Evolutionary conservation across 2,113 vertebrate species (phyloP).

Genomic region (Pelusios castaneus): DNA sequence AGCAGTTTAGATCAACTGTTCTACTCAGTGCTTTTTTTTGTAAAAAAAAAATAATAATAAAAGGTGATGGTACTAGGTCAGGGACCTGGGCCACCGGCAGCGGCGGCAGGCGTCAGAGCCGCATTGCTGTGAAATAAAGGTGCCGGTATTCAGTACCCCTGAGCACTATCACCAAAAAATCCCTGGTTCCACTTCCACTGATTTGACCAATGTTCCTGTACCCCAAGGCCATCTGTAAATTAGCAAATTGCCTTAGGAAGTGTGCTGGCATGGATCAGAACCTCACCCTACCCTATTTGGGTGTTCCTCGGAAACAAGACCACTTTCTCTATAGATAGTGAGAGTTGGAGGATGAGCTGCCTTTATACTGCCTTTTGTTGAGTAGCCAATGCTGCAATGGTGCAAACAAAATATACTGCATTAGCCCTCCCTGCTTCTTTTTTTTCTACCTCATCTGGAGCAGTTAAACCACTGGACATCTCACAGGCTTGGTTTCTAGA

Average conservation of each 20-base stretch:
- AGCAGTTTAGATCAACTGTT: too few species aligned
- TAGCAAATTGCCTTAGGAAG: constrained; percentile 57
- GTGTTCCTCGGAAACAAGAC: rapidly evolving
- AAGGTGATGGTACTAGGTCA: too few species aligned
- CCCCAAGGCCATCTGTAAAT: constrained; percentile 32
- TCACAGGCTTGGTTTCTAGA: background rate
- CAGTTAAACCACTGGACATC: background rate
- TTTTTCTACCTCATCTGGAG: rapidly evolving
- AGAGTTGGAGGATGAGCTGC: background rate
- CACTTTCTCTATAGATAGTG: background rate
- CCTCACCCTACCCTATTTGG: background rate
- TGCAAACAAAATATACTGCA: background rate
- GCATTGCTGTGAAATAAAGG: too few species aligned
- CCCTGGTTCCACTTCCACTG: constrained; percentile 48
- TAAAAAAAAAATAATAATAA: too few species aligned
- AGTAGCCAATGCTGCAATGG: background rate
- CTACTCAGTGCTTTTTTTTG: too few species aligned
- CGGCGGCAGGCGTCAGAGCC: too few species aligned
- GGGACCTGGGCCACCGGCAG: too few species aligned
- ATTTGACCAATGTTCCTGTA: constrained; percentile 44
- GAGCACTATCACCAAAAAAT: too few species aligned
- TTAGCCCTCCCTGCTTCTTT: background rate
- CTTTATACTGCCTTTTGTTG: background rate
- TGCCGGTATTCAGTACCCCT: too few species aligned
- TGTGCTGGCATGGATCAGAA: constrained; percentile 39